Percentiles rank a stretch among this genome's conserved stretches.
phyloP scores from a whole-genome alignment of 2,113 vertebrate species.

The Arothron firmamentum region DNA sequence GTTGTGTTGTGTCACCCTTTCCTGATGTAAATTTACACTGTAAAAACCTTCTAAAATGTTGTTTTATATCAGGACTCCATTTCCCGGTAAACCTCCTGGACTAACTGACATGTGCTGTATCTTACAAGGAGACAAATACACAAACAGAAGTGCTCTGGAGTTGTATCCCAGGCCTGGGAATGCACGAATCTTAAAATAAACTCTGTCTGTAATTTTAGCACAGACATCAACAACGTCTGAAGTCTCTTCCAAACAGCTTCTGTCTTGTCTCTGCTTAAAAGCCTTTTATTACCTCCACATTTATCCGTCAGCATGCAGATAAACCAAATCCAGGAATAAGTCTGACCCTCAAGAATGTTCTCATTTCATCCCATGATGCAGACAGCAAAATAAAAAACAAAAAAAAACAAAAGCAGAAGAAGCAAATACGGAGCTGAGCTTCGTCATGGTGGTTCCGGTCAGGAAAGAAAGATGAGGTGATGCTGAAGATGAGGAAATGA shows the following conservation, averaged over 20 bases:
- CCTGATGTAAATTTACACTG: no score
- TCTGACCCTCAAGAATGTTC: not conserved
- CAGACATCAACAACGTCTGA: not conserved
- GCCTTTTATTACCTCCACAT: conserved; percentile 1
- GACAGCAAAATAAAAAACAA: no score
- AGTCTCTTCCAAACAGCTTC: not conserved
- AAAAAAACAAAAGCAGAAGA: no score
- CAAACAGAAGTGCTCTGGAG: not conserved
- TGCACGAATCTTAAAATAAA: not conserved
- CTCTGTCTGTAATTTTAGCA: not conserved
- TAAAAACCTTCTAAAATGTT: no score
- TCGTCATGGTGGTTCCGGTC: no score
- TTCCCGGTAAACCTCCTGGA: not conserved
- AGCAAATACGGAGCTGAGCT: no score
- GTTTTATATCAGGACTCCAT: no score
- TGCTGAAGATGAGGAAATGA: no score
- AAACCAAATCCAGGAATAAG: not conserved
- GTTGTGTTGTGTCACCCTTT: no score
- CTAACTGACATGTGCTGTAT: conserved; percentile 1
- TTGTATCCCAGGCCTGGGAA: not conserved
- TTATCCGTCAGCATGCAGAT: not conserved
- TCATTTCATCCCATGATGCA: not conserved
- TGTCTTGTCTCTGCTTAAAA: conserved; percentile 1
- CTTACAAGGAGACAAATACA: not conserved
- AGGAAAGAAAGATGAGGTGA: no score